Evolutionary conservation across 2,888 invertebrate genomes (phyloP).

Genomic region (Chrysotoxum bicinctum): DNA sequence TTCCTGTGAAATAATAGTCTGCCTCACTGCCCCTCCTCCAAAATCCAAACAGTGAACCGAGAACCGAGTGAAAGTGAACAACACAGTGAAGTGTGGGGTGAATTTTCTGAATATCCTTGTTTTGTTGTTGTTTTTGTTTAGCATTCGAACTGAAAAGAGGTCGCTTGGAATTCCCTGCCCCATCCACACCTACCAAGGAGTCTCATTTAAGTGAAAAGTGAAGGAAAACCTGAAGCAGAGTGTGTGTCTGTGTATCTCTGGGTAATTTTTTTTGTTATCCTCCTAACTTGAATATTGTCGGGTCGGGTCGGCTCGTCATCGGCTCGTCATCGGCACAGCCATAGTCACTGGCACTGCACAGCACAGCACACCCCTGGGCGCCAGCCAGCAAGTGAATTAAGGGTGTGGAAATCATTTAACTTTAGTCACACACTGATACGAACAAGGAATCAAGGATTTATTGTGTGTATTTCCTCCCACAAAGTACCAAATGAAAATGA

Average conservation of each 20-base stretch:
- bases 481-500: slow-evolving; percentile 39
- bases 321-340: neutral
- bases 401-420: slow-evolving; percentile 41
- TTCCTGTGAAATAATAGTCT: slow-evolving; percentile 27
- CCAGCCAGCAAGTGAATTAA: slow-evolving; percentile 1
- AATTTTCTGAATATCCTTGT: slow-evolving; percentile 28
- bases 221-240: neutral
- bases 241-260: slow-evolving; percentile 39
- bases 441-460: slow-evolving; percentile 21
- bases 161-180: neutral
- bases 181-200: neutral
- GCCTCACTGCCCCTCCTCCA: neutral
- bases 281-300: slow-evolving; percentile 16
- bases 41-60: slow-evolving; percentile 15
- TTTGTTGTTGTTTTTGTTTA: neutral
- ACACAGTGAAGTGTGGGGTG: slow-evolving; percentile 26
- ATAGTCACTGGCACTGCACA: neutral
- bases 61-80: slow-evolving; percentile 37
- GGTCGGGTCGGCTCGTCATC: slow-evolving; percentile 10
- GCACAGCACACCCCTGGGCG: slow-evolving; percentile 38
- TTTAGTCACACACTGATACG: slow-evolving; percentile 38
- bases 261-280: slow-evolving; percentile 1
- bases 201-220: neutral
- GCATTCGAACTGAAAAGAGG: slow-evolving; percentile 25
- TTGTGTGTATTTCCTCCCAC: slow-evolving; percentile 12